Evolutionary conservation across 23 tunicate species (phyloP).

Genomic region (Botrylloides violaceus): DNA sequence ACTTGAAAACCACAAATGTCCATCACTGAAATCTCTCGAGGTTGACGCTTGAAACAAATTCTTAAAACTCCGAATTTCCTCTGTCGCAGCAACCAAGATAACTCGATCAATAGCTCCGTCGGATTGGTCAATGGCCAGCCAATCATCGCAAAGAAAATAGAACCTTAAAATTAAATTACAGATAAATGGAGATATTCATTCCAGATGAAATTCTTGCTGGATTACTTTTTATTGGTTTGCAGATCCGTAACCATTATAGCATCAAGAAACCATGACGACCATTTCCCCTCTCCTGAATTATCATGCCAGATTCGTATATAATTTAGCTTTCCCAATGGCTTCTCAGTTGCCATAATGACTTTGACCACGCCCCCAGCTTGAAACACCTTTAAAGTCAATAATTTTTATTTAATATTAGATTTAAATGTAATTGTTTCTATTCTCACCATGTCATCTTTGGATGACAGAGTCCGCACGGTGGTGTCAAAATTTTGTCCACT

Average conservation of each 20-base stretch:
- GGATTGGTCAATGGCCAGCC: conserved; percentile 90
- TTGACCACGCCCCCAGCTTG: conserved; percentile 11
- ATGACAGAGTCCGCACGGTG: conserved; percentile 30
- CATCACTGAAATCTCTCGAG: conserved; percentile 68
- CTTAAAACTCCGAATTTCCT: conserved; percentile 40
- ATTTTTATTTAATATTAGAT: neutral
- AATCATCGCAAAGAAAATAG: conserved; percentile 67
- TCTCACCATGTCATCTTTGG: conserved; percentile 27
- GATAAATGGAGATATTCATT: neutral
- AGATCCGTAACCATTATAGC: conserved; percentile 47
- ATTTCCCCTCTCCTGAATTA: conserved; percentile 46
- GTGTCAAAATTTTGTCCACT: conserved; percentile 43
- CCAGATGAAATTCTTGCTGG: neutral
- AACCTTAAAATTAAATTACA: conserved; percentile 11
- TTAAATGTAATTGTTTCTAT: neutral
- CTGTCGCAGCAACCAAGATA: conserved; percentile 35
- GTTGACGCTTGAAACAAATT: conserved; percentile 54
- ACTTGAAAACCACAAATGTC: conserved; percentile 85
- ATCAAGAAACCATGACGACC: conserved; percentile 73
- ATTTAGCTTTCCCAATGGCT: conserved; percentile 39
- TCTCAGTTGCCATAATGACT: conserved; percentile 39
- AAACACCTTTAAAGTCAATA: neutral
- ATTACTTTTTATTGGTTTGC: conserved; percentile 47
- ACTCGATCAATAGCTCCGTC: conserved; percentile 60
- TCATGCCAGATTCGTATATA: conserved; percentile 71